Evolutionary conservation across 2,797 vertebrate genomes (phyloP), one percentile per base, ranked within the genome.

Genomic region (Neosilurus mollespiculum): DNA sequence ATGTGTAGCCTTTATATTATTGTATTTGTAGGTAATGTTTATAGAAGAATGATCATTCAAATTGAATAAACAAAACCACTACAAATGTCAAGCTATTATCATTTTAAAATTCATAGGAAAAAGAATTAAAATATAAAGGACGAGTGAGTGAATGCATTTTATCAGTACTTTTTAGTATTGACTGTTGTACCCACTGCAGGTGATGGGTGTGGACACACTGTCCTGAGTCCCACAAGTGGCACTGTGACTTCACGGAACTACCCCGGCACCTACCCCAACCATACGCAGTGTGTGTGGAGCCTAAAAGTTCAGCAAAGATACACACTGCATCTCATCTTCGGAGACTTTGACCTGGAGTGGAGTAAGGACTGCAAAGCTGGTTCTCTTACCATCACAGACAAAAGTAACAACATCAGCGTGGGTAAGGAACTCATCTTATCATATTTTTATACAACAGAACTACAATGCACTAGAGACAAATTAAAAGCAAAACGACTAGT

Each of bases 161-260:
- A 30, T 30, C n/a, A 79, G 24, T 2, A 22, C 77, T 37, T 65
- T 66, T 26, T 26, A 75, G 16, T 65, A 56, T n/a, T 54, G 18
- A 22, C 4, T 83, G n/a, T 37, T 66, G 20, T 72, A 59, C 70
- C 22, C 51, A 8, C 82, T 87, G 1, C 90, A 97, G 96, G 96
- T 81, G 90, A 94, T 1, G 96, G 96, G 85, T 97, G 96, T 34
- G 96, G 96, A 71, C 94, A 96, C 85, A 94, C 95, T 0, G 81
- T 94, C 67, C 89, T 96, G 88, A 92, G 94, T 51, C 56, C 93
- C 7, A 93, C 92, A 85, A 96, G 96, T 0, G 96, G 96, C 70
- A 96, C 96, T 0, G 67, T 97, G 87, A 91, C 95, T 84, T 96
- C 96, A n/a, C 93, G 90, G 88, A 96, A 96, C 93, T 97, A 96